Conservation (phyloP, 1,140 invertebrate species). For the Aphidius ervi region DNA sequence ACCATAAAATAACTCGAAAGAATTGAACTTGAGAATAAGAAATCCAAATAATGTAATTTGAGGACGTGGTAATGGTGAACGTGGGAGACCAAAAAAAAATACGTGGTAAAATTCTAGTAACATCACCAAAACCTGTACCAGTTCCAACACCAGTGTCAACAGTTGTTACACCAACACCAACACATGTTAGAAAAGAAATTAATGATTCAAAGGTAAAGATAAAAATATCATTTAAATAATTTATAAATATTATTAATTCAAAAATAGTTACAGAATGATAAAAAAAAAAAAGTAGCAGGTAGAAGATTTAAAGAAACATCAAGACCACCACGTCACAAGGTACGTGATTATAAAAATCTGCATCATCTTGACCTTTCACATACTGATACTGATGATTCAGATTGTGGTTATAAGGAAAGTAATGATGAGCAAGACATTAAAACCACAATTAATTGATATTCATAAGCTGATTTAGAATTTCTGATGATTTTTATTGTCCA, state of each 20-base stretch:
- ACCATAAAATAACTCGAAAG: constrained; percentile 27
- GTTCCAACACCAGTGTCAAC: constrained; percentile 29
- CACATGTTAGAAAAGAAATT: constrained; percentile 34
- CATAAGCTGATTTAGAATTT: constrained; percentile 45
- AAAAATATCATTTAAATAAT: neutral
- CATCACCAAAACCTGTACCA: constrained; percentile 38
- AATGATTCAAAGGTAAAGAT: constrained; percentile 37
- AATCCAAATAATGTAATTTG: constrained; percentile 27
- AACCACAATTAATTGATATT: constrained; percentile 41
- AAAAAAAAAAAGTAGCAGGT: constrained; percentile 60
- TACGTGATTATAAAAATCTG: constrained; percentile 65
- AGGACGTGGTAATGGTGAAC: constrained; percentile 38
- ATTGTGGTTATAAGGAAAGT: constrained; percentile 64
- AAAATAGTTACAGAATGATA: constrained; percentile 47
- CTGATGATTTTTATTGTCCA: constrained; percentile 56
- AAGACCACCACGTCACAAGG: constrained; percentile 64
- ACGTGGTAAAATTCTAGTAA: constrained; percentile 35
- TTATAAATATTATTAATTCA: neutral
- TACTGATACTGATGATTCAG: constrained; percentile 60
- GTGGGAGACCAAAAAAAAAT: constrained; percentile 24
- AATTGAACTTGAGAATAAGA: constrained; percentile 39
- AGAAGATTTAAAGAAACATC: constrained; percentile 62
- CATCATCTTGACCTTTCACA: constrained; percentile 60
- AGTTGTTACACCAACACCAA: no score
- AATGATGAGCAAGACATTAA: constrained; percentile 45